Evolutionary conservation across 2,888 invertebrate species (phyloP).

Genomic region (Spicauda simplicius): DNA sequence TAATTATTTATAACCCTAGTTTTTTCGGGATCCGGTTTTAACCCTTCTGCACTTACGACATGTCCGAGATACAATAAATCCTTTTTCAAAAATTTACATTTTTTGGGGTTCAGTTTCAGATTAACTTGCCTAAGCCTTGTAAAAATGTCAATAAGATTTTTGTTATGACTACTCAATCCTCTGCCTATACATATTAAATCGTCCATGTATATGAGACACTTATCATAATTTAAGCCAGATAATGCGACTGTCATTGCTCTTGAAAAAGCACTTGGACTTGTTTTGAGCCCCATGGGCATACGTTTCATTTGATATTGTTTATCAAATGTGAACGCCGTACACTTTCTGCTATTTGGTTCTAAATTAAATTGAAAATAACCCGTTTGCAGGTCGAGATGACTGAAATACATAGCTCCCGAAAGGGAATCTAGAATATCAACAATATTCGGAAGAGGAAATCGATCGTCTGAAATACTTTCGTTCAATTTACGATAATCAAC

Average conservation of each 20-base stretch:
- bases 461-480: no score
- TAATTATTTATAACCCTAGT: neutral
- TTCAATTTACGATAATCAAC: no score
- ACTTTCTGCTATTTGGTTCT: no score
- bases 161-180: neutral
- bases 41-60: neutral
- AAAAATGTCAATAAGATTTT: slow-evolving; percentile 3
- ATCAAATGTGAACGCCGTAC: no score
- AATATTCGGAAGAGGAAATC: no score
- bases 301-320: no score
- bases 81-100: slow-evolving; percentile 4
- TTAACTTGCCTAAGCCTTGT: slow-evolving; percentile 1
- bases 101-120: neutral
- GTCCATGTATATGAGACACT: slow-evolving; percentile 7
- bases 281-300: no score
- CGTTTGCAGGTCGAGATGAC: no score
- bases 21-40: slow-evolving; percentile 4
- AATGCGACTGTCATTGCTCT: slow-evolving; percentile 33
- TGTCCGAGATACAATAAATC: slow-evolving; percentile 11
- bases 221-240: slow-evolving; percentile 15
- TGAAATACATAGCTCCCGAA: no score
- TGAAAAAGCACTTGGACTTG: no score
- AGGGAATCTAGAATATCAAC: no score
- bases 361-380: no score
- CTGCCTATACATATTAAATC: slow-evolving; percentile 1